These are phyloP conservation scores for Lysandra coridon DNA, from an alignment of 2,888 invertebrate genomes.

Conservation along the genomic window DNA sequence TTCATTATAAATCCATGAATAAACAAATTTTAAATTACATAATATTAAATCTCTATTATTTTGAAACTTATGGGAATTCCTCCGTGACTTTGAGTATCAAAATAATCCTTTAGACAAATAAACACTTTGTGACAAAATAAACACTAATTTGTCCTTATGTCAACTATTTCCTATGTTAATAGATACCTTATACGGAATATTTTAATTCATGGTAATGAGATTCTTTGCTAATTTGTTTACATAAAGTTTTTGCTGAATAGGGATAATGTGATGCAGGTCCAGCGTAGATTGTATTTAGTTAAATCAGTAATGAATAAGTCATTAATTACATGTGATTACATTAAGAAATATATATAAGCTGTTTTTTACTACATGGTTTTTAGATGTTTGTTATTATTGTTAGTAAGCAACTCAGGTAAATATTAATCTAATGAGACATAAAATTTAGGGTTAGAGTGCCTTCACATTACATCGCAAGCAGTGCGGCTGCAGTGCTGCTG, in stretches of 20 bases:
- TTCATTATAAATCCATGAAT: too few species aligned
- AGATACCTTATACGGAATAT: neutral
- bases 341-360: neutral
- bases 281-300: neutral
- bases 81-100: neutral
- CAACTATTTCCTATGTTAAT: neutral
- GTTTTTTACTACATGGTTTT: too few species aligned
- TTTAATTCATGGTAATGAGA: constrained; percentile 12
- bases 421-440: too few species aligned
- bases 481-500: too few species aligned
- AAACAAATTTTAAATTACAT: neutral
- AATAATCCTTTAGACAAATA: neutral
- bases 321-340: neutral
- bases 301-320: constrained; percentile 14
- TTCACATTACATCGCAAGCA: too few species aligned
- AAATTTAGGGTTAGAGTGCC: too few species aligned
- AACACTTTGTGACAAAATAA: neutral
- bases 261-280: constrained; percentile 3
- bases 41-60: neutral
- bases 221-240: neutral
- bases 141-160: neutral
- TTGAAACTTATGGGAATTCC: neutral
- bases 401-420: too few species aligned
- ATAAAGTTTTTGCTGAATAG: constrained; percentile 10
- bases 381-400: too few species aligned